phyloP scores from a whole-genome alignment of 2,797 vertebrate species.

The Sebastes ruberrimus region DNA sequence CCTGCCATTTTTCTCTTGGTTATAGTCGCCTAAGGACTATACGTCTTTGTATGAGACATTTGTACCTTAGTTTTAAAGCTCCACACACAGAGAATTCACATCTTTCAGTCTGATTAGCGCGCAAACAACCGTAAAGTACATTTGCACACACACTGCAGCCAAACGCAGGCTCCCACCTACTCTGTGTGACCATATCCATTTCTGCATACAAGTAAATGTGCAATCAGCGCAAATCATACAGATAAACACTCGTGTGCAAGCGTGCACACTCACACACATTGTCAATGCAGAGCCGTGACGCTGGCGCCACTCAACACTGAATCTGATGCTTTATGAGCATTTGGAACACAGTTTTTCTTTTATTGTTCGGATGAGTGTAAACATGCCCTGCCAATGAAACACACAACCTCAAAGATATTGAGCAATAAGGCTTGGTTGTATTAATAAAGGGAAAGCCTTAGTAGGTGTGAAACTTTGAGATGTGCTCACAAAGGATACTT shows the following conservation, averaged over 20 bases:
- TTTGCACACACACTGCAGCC: not conserved
- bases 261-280: not conserved
- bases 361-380: conserved; percentile 41
- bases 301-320: not conserved
- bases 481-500: conserved; percentile 24
- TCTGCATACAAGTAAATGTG: not conserved
- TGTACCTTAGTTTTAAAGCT: conserved; percentile 10
- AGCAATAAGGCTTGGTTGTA: conserved; percentile 21
- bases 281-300: not conserved
- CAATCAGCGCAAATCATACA: not conserved
- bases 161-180: not conserved
- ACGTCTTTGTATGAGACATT: conserved; percentile 6
- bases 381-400: conserved; percentile 42
- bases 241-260: not conserved
- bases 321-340: conserved; percentile 35
- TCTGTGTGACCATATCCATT: conserved; percentile 1
- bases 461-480: conserved; percentile 24
- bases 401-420: conserved; percentile 33
- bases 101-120: not conserved
- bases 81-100: not conserved
- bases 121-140: not conserved
- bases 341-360: conserved; percentile 34
- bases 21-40: conserved; percentile 1
- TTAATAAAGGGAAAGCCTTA: conserved; percentile 26
- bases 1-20: conserved; percentile 37